Percentiles rank a stretch among this genome's conserved stretches.
Conservation (phyloP, 2,113 vertebrate species). For the Rhinoptilus africanus region DNA sequence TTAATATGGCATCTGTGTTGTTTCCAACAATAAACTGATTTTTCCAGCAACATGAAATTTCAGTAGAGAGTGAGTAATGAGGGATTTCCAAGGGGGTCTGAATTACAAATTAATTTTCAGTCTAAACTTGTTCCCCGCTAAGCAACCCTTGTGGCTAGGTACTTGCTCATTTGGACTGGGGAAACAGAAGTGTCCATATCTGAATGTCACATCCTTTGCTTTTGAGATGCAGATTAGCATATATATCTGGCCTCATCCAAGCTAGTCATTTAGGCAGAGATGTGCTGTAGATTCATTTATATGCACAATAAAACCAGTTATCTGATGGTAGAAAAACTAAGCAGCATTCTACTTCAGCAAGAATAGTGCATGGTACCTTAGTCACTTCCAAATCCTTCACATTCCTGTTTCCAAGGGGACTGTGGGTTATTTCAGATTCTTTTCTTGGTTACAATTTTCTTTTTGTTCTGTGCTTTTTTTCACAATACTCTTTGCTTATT, state of each 20-base stretch:
- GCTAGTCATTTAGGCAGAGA: not conserved
- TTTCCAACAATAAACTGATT: not conserved
- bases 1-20: not conserved
- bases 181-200: not conserved
- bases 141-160: not conserved
- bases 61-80: not conserved
- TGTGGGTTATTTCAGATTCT: not conserved
- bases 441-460: not conserved
- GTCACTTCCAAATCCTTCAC: not conserved
- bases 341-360: not conserved
- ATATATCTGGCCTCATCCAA: not conserved
- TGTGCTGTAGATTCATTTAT: not conserved
- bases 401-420: not conserved
- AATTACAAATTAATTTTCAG: not conserved
- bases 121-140: not conserved
- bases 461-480: not conserved
- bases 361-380: not conserved
- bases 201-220: rapidly evolving
- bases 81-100: not conserved
- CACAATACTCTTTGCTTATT: not conserved
- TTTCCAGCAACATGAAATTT: not conserved
- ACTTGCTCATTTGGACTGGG: not conserved
- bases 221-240: not conserved
- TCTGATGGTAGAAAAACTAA: not conserved
- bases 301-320: not conserved